Percentiles rank a stretch among this genome's conserved stretches.
Conservation (phyloP, 1,140 invertebrate genomes). For the Bombus impatiens region DNA sequence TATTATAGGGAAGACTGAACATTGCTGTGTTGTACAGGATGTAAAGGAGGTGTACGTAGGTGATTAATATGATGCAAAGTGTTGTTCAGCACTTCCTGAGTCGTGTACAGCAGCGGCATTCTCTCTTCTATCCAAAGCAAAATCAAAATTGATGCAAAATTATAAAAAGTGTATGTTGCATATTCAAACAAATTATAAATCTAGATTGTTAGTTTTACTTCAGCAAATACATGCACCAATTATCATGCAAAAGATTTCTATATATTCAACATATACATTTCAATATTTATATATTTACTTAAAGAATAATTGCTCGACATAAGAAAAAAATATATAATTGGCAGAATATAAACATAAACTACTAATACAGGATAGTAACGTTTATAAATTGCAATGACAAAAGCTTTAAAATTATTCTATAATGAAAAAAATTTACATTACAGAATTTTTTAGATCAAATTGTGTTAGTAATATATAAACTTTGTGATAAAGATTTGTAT, state of each 20-base stretch:
- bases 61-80: conserved; percentile 79
- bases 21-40: conserved; percentile 75
- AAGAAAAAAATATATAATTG: not conserved
- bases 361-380: not conserved
- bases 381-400: not conserved
- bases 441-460: not conserved
- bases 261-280: not conserved
- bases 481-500: not conserved
- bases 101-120: conserved; percentile 82
- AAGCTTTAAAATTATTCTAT: not conserved
- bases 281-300: not conserved
- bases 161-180: conserved; percentile 66
- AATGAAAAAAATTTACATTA: not conserved
- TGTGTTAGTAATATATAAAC: not conserved
- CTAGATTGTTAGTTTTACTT: conserved; percentile 23
- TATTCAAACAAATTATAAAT: conserved; percentile 47
- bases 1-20: conserved; percentile 73
- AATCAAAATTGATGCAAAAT: conserved; percentile 76
- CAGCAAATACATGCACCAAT: conserved; percentile 31
- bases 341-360: not conserved
- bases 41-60: conserved; percentile 76
- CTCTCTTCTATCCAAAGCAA: conserved; percentile 79
- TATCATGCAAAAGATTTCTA: conserved; percentile 4
- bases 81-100: conserved; percentile 81
- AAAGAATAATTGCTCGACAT: not conserved